Base-by-base conservation (phyloP, 1,140 invertebrate genomes). In the Papilio machaon region DNA sequence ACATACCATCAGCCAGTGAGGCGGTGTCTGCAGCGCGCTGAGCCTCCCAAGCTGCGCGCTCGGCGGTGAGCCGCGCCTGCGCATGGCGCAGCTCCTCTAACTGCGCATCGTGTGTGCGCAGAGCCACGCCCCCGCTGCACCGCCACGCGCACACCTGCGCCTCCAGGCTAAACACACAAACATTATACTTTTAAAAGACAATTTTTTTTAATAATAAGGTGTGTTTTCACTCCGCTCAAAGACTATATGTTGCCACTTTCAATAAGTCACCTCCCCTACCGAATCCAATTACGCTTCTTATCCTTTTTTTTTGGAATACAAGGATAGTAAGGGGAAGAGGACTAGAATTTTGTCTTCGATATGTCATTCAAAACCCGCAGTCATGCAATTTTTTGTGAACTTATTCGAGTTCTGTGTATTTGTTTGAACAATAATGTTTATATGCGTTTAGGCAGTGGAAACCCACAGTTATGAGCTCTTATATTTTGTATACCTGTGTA, bases 1-100 rank as follows among this genome's bases (percentile, higher is more conserved):
- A 67, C 73, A 15, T 13, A 91, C 87, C 90, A 2, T 81, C 73
- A 1, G 88, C 86, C 9, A 92, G 81, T 15, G 87, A 84, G 49
- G 86, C 85, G 60, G 81, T 80, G 82, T 90, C 90, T 15, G 82
- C 83, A 10, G 84, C 82, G 8, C 89, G 82, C 76, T 86, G 84
- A 38, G 89, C 88, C 82, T 96, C 95, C 96, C 97, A 98, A 17
- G 96, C 95, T n/a, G 97, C 96, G 85, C 97, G 97, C 86, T 98
- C 98, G 17, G 96, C 97, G 80, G 97, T 97, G 81, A 98, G 95
- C 80, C 97, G 96, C 89, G 97, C 97, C 92, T 97, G 97, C 38
- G 97, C 94, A 87, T 97, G 97, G 0, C 97, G 89, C 77, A 97
- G 88, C 86, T 97, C 97, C 90, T 97, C 97, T 70, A 97, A 91